Evolutionary conservation across 2,797 vertebrate species (phyloP), one percentile per base, ranked within the genome.

Genomic region (Semaprochilodus insignis): DNA sequence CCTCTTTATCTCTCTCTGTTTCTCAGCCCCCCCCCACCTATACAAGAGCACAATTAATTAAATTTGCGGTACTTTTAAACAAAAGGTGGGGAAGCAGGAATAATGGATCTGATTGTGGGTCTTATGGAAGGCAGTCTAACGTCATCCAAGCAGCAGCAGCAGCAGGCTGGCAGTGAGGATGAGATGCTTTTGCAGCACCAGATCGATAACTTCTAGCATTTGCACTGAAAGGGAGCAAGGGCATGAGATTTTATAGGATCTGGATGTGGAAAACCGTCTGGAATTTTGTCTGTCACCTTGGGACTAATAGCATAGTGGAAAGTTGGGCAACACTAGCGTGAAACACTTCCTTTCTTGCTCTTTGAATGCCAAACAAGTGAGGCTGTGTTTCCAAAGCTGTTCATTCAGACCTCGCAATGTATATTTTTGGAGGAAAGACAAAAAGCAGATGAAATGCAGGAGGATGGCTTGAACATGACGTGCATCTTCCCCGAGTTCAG

Each of bases 61-160:
- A 80, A 89, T 89, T 87, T 84, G 85, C 70, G 70, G 27, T 86
- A 82, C 87, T 89, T 84, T 84, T 57, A 2, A 75, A 70, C 36
- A 70, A 74, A 80, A 75, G 76, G 89, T 82, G 82, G 7, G 85
- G 77, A 36, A 81, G 74, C 62, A 54, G 67, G 75, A 82, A 85
- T 83, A 90, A 87, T 86, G 72, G 82, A 84, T 78, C 69, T 72
- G n/a, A 88, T 91, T 86, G 88, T 91, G 83, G 31, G 86, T 86
- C 60, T 51, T 54, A 23, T 48, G 19, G 55, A 81, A 81, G 63
- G 59, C 74, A 81, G 62, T 25, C 71, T 71, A 69, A 83, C 73
- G 62, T 86, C 75, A 81, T 62, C 40, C 54, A 15, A 79, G 62
- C 76, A 67, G 23, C 40, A 27, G 19, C 13, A 79, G 57, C 76